These are phyloP conservation scores for Synanthedon formicaeformis DNA, from an alignment of 2,888 invertebrate species.

Conservation along the genomic window DNA sequence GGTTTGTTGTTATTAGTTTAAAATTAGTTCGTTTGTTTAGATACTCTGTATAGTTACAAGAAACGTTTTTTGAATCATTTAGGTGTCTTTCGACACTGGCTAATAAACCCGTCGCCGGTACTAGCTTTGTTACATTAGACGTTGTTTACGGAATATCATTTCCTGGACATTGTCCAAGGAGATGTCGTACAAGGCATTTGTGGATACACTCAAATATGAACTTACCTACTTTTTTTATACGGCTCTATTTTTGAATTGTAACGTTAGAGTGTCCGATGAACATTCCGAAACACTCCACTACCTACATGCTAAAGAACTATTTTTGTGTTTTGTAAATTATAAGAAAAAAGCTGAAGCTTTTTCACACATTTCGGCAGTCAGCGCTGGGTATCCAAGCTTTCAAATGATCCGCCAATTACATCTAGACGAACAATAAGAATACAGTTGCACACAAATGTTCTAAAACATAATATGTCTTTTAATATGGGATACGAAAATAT, in stretches of 20 bases:
- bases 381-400: too few relatives aligned
- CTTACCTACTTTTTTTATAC: constrained; percentile 48
- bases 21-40: constrained; percentile 33
- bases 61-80: constrained; percentile 20
- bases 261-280: constrained; percentile 29
- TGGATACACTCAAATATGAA: constrained; percentile 34
- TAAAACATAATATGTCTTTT: too few relatives aligned
- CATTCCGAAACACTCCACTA: constrained; percentile 16
- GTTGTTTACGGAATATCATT: constrained; percentile 55
- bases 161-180: constrained; percentile 61
- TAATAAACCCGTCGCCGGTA: constrained; percentile 34
- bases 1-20: constrained; percentile 15
- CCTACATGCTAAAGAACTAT: too few relatives aligned
- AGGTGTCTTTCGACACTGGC: constrained; percentile 23
- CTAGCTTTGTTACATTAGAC: constrained; percentile 47
- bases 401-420: too few relatives aligned
- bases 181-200: constrained; percentile 42
- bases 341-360: too few relatives aligned
- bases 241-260: constrained; percentile 54
- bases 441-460: too few relatives aligned
- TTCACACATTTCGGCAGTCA: too few relatives aligned
- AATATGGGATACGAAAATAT: too few relatives aligned
- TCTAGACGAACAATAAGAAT: too few relatives aligned
- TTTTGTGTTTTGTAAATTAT: too few relatives aligned
- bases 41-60: constrained; percentile 14